These are phyloP conservation scores for Eupristina koningsbergeri DNA, from an alignment of 1,140 invertebrate genomes.

Conservation along the genomic window DNA sequence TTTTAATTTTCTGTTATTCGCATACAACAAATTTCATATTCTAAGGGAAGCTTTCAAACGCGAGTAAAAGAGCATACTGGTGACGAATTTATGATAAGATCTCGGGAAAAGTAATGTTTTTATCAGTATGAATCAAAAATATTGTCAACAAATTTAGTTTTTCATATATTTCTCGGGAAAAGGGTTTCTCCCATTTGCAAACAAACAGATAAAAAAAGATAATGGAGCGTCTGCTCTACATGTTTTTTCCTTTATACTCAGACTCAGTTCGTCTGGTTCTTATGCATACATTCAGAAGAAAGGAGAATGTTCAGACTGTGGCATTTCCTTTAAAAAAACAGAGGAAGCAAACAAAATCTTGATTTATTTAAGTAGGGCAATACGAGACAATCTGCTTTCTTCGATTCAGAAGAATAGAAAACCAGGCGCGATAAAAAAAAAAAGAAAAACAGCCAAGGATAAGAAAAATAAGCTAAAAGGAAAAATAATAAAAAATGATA, in stretches of 20 bases:
- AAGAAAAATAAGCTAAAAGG: background rate
- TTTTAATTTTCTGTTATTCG: too few species aligned
- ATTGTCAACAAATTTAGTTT: too few species aligned
- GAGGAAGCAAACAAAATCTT: constrained; percentile 32
- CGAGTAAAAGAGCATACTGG: too few species aligned
- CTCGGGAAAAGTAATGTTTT: too few species aligned
- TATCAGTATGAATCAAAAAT: too few species aligned
- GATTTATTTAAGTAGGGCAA: constrained; percentile 63
- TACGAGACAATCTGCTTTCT: background rate
- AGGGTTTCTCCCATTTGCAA: constrained; percentile 49
- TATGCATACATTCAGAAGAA: constrained; percentile 33
- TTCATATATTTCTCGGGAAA: constrained; percentile 53
- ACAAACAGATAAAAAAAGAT: background rate
- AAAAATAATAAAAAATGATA: too few species aligned
- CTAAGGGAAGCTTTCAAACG: too few species aligned
- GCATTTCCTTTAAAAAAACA: constrained; percentile 35
- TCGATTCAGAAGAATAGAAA: background rate
- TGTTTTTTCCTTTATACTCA: background rate
- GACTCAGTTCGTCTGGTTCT: background rate
- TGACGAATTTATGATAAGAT: too few species aligned
- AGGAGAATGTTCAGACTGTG: background rate
- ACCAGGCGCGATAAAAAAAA: background rate
- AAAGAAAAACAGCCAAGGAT: background rate
- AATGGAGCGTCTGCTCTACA: too few species aligned
- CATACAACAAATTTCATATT: too few species aligned